phyloP scores from a whole-genome alignment of 2,113 vertebrate genomes.

The Silurus glanis region DNA sequence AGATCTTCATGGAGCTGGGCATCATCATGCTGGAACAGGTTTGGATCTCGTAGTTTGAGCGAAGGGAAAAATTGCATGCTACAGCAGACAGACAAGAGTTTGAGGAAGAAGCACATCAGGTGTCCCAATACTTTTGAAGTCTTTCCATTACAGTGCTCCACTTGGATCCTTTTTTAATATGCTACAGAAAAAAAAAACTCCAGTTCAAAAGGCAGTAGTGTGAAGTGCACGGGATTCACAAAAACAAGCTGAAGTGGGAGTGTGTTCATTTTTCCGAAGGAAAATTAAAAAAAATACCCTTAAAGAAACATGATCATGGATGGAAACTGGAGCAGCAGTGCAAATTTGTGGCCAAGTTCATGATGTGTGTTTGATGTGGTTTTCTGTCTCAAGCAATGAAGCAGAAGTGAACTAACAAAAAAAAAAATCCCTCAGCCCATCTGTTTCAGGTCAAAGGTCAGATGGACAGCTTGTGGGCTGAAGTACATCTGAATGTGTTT shows the following conservation, averaged over 20 bases:
- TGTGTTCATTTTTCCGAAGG: conserved; percentile 8
- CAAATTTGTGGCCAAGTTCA: neutral
- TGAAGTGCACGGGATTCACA: neutral
- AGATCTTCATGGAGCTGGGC: too few species aligned
- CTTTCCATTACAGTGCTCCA: too few species aligned
- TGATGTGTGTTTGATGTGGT: conserved; percentile 55
- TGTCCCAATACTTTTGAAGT: too few species aligned
- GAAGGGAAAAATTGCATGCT: too few species aligned
- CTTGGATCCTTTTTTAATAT: too few species aligned
- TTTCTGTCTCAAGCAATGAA: conserved; percentile 26
- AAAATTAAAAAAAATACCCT: neutral
- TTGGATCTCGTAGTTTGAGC: too few species aligned
- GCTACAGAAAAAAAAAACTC: too few species aligned
- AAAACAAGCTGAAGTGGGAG: neutral
- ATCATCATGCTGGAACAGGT: too few species aligned
- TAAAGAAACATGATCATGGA: neutral
- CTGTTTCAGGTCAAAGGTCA: conserved; percentile 52
- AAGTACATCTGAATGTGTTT: neutral
- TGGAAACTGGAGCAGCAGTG: conserved; percentile 3
- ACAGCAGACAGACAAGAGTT: neutral
- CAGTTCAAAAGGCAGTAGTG: neutral
- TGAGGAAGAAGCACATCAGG: neutral
- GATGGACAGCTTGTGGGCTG: conserved; percentile 43
- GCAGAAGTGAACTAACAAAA: neutral
- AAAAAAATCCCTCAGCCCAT: conserved; percentile 23